Conservation (phyloP, 2,888 invertebrate species). For the Eubasilissa splendida region DNA sequence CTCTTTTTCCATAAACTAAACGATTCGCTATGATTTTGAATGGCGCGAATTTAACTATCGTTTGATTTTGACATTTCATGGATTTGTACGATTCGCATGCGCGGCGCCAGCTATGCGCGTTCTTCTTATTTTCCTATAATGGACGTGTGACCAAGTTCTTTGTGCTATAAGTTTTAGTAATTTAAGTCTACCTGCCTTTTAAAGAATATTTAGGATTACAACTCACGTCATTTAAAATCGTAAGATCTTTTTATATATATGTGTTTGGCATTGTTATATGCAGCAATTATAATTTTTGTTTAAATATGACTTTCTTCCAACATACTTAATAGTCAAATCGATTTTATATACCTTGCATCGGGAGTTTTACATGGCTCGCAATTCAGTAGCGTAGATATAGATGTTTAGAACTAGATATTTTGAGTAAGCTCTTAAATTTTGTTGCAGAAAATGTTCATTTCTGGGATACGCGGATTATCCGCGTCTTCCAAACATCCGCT, state of each 20-base stretch:
- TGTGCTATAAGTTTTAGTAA: conserved; percentile 6
- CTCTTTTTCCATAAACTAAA: too few relatives aligned
- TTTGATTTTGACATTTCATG: conserved; percentile 34
- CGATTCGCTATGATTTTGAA: neutral
- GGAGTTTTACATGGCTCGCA: neutral
- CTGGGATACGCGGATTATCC: conserved; percentile 47
- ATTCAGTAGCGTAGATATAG: neutral
- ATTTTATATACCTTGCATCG: conserved; percentile 10
- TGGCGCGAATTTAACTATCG: conserved; percentile 12
- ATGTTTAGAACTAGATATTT: neutral
- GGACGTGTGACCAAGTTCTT: conserved; percentile 9
- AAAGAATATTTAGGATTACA: neutral
- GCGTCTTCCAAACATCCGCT: conserved; percentile 39
- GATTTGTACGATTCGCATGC: conserved; percentile 21
- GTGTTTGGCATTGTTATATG: neutral
- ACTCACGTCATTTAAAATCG: neutral
- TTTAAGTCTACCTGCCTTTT: conserved; percentile 1
- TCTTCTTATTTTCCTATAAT: conserved; percentile 7
- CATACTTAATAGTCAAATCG: conserved; percentile 1
- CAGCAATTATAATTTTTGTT: neutral
- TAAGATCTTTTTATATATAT: neutral
- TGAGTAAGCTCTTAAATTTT: conserved; percentile 1
- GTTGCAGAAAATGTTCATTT: conserved; percentile 39
- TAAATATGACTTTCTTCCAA: neutral
- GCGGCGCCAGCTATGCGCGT: conserved; percentile 11